Base-by-base conservation (phyloP, 2,888 invertebrate genomes). In the Tortrix viridana region DNA sequence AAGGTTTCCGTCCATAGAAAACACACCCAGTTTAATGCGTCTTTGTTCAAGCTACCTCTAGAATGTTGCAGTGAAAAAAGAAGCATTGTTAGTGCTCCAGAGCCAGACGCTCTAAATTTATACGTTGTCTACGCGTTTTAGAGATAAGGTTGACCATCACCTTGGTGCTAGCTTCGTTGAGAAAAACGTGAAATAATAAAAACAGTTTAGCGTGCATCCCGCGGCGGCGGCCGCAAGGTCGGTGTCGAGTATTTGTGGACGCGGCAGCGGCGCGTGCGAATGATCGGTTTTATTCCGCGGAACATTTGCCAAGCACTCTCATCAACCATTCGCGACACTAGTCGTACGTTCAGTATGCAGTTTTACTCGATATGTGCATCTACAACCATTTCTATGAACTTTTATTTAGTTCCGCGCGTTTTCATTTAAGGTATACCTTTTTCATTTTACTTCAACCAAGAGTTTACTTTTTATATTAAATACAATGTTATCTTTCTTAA, bases 241-340 rank as follows among this genome's bases (percentile, higher is more conserved):
- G 89, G 81, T 86, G 88, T 80, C 84, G 88, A 71, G 81, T 89
- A 89, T 90, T 89, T 89, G 81, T 80, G 88, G 86, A 88, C 81
- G 75, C 82, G 80, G 82, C 82, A 82, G 77, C 79, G 75, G 41
- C 74, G 72, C 73, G 77, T 75, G 76, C 79, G 86, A 82, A 83
- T 84, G 79, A 82, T 77, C 82, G 84, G 80, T 77, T 77, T 80
- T 77, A 78, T 81, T 81, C 76, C 74, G 76, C 74, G 75, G 77
- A 84, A 80, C 74, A 73, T 82, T 82, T 76, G 73, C 74, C 74
- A 79, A 78, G 77, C 74, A 77, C 75, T 79, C 70, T 68, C 70
- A 74, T 71, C 76, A 74, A 69, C 65, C 69, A 67, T 65, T 69
- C 71, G 69, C 65, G 69, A 69, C 32, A 32, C 32, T 67, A 68